These are phyloP conservation scores for Zygogramma bicolorata DNA, from an alignment of 2,888 invertebrate species.

Conservation along the genomic window DNA sequence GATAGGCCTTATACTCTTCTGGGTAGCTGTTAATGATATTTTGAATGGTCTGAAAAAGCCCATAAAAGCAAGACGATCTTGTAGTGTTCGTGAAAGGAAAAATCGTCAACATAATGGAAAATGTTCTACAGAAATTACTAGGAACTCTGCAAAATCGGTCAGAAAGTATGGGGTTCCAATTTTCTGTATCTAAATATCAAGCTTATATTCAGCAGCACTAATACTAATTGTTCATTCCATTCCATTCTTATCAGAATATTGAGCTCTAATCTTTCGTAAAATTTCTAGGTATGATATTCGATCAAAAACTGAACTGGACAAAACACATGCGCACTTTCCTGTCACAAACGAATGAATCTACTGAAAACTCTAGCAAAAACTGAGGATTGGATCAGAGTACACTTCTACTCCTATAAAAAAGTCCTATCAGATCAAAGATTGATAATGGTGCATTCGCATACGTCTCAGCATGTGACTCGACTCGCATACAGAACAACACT, in stretches of 20 bases:
- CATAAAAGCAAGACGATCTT: not conserved
- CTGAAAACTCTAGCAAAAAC: not conserved
- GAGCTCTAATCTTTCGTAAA: not conserved
- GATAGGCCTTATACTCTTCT: slow-evolving; percentile 7
- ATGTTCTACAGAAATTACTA: not conserved
- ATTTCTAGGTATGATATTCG: no score
- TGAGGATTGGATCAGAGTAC: not conserved
- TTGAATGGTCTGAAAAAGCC: not conserved
- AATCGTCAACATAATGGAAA: not conserved
- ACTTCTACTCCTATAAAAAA: not conserved
- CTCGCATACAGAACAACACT: not conserved
- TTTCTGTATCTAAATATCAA: not conserved
- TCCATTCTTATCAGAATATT: slow-evolving; percentile 3
- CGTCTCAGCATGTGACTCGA: not conserved
- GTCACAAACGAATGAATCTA: not conserved
- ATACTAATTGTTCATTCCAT: not conserved
- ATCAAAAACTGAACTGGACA: no score
- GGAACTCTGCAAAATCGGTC: not conserved
- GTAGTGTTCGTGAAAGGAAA: no score
- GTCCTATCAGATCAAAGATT: not conserved
- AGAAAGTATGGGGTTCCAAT: not conserved
- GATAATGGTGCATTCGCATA: not conserved
- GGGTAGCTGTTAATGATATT: slow-evolving; percentile 1
- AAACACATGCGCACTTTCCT: not conserved
- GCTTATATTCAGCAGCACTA: not conserved